phyloP scores from a whole-genome alignment of 2,888 invertebrate species.

The Microplitis deprimator region DNA sequence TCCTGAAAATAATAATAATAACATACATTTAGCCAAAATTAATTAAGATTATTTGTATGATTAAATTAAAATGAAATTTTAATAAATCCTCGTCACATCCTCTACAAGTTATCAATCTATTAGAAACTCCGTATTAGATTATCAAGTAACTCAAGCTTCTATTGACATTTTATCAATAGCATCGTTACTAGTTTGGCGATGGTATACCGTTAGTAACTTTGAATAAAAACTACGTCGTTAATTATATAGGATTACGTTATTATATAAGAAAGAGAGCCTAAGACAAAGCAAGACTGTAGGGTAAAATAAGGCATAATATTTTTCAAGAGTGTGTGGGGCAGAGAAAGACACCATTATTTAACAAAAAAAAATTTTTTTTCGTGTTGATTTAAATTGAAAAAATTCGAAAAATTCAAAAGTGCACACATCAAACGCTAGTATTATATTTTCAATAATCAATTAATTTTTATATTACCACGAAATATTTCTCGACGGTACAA shows the following conservation, averaged over 20 bases:
- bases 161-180: neutral
- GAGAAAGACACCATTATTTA: no score
- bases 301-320: no score
- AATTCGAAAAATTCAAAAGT: no score
- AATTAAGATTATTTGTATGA: neutral
- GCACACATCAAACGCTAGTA: no score
- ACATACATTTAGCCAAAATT: neutral
- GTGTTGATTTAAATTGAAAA: no score
- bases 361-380: no score
- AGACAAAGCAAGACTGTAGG: no score
- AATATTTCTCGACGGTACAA: no score
- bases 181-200: neutral
- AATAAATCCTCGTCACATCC: neutral
- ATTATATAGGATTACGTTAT: neutral
- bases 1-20: constrained; percentile 74
- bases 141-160: neutral
- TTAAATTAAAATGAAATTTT: constrained; percentile 2
- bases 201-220: neutral
- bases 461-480: no score
- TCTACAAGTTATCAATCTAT: neutral
- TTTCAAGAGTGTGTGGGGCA: no score
- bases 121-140: neutral
- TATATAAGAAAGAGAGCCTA: neutral
- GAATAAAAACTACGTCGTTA: neutral
- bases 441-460: no score